phyloP scores from a whole-genome alignment of 2,888 invertebrate species.

The Octonoba sinensis region DNA sequence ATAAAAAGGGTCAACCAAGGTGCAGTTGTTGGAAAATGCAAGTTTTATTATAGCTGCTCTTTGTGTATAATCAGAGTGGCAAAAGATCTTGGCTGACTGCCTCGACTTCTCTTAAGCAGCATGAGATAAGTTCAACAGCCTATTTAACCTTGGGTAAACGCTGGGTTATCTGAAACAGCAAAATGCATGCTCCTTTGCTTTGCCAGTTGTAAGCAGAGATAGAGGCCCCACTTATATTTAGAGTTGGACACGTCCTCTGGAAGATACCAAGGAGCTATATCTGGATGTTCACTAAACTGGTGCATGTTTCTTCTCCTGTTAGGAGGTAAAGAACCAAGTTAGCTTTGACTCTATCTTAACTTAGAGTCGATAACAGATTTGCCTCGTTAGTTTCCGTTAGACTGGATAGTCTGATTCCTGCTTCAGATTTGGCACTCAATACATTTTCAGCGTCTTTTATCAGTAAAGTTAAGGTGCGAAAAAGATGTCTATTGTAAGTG shows the following conservation, averaged over 20 bases:
- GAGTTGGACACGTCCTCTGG: constrained; percentile 51
- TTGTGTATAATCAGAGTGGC: constrained; percentile 12
- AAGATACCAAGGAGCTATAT: constrained; percentile 31
- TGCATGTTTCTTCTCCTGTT: constrained; percentile 7
- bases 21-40: too few species aligned
- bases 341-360: too few species aligned
- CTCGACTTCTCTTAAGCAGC: background rate
- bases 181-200: constrained; percentile 19
- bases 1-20: too few species aligned
- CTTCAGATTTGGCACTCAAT: background rate
- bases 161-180: constrained; percentile 28
- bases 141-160: constrained; percentile 46
- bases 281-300: constrained; percentile 18
- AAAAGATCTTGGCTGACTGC: constrained; percentile 21
- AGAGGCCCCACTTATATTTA: constrained; percentile 53
- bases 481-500: too few species aligned
- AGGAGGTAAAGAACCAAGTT: background rate
- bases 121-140: constrained; percentile 55
- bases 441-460: background rate
- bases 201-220: constrained; percentile 27
- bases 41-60: constrained; percentile 1
- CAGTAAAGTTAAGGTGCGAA: too few species aligned
- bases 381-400: constrained; percentile 42
- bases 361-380: constrained; percentile 15
- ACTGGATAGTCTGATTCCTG: constrained; percentile 6